Evolutionary conservation across 2,797 vertebrate species (phyloP).

Genomic region (Microchirus variegatus): DNA sequence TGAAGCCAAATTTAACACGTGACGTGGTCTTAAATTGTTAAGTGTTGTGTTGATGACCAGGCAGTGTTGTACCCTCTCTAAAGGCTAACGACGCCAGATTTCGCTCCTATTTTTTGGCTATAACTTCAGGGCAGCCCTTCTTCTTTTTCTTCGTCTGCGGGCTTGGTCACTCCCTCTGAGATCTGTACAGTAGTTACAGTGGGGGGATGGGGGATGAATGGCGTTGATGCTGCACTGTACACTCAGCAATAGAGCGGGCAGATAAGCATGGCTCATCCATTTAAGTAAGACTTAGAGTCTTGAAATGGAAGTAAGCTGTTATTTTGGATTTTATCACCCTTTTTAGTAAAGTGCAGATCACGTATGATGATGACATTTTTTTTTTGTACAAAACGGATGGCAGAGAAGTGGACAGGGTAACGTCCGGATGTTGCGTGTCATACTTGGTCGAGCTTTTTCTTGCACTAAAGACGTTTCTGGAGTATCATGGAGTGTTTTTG

Average conservation of each 20-base stretch:
- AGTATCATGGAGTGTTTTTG: too few relatives aligned
- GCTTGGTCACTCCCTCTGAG: constrained; percentile 44
- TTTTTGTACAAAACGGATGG: too few relatives aligned
- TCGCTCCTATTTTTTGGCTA: constrained; percentile 26
- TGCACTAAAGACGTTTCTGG: too few relatives aligned
- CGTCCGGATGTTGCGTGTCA: too few relatives aligned
- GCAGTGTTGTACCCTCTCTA: not conserved
- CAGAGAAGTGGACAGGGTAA: too few relatives aligned
- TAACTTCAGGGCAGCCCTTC: constrained; percentile 22
- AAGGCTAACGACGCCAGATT: constrained; percentile 12
- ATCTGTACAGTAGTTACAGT: constrained; percentile 61
- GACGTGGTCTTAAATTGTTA: constrained; percentile 1
- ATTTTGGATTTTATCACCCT: constrained; percentile 24
- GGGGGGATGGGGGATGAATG: constrained; percentile 70
- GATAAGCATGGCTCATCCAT: constrained; percentile 56
- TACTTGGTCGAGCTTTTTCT: too few relatives aligned
- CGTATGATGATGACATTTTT: too few relatives aligned
- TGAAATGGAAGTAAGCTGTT: constrained; percentile 16
- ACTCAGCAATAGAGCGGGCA: constrained; percentile 46
- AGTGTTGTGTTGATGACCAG: not conserved
- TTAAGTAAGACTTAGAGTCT: constrained; percentile 34
- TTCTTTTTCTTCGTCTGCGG: constrained; percentile 30
- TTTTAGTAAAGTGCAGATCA: not conserved
- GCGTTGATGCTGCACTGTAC: constrained; percentile 63
- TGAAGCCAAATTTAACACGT: constrained; percentile 1